Evolutionary conservation across 2,113 vertebrate species (phyloP).

Genomic region (Hippoglossus stenolepis): DNA sequence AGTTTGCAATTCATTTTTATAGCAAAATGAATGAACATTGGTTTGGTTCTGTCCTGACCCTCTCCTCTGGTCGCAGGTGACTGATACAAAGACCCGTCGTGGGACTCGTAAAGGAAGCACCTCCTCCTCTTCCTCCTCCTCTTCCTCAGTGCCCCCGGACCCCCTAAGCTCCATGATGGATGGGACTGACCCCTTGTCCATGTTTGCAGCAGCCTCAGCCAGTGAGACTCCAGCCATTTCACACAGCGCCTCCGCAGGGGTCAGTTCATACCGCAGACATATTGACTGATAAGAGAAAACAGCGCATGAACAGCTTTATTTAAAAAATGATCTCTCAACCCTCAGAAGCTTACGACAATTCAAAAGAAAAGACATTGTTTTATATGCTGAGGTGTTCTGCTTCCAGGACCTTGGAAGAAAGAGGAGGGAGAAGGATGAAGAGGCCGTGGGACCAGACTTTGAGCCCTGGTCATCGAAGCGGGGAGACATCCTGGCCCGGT

Average conservation of each 20-base stretch:
- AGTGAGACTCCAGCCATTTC: slow-evolving; percentile 75
- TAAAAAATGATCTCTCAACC: too few species aligned
- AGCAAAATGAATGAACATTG: too few species aligned
- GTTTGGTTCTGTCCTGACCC: background rate
- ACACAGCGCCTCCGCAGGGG: slow-evolving; percentile 74
- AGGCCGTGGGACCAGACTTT: slow-evolving; percentile 89
- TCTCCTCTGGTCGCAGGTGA: slow-evolving; percentile 83
- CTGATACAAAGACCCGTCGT: slow-evolving; percentile 91
- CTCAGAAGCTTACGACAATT: too few species aligned
- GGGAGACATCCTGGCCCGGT: slow-evolving; percentile 93
- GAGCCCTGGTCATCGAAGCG: slow-evolving; percentile 93
- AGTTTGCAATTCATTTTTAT: too few species aligned
- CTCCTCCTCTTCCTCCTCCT: slow-evolving; percentile 93
- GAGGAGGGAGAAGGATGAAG: slow-evolving; percentile 86
- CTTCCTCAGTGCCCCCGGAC: slow-evolving; percentile 87
- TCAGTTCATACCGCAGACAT: slow-evolving; percentile 36
- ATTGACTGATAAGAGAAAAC: too few species aligned
- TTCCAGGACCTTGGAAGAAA: slow-evolving; percentile 87
- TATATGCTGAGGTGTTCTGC: slow-evolving; percentile 14
- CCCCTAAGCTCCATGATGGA: slow-evolving; percentile 94
- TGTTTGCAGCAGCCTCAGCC: slow-evolving; percentile 88
- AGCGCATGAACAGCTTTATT: background rate
- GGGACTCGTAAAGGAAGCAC: slow-evolving; percentile 93
- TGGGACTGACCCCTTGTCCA: slow-evolving; percentile 92
- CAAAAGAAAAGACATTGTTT: background rate